Conservation (phyloP, 2,113 vertebrate species). For the Brachirus orientalis region DNA sequence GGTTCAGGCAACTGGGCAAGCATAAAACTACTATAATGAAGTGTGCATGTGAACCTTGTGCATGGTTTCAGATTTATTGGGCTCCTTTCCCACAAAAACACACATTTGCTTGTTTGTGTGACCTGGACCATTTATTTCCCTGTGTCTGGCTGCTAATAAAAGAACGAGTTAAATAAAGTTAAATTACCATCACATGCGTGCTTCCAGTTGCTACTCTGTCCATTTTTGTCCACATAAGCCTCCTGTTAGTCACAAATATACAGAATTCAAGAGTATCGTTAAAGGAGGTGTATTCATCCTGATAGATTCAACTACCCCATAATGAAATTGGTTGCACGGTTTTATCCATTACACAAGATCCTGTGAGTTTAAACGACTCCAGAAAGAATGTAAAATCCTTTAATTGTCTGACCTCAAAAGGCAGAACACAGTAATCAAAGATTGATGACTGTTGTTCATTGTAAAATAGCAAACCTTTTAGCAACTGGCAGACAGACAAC, state of each 20-base stretch:
- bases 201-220: constrained; percentile 17
- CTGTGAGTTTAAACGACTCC: neutral
- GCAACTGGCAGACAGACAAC: no score
- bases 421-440: neutral
- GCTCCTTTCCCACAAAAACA: constrained; percentile 52
- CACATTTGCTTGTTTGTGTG: constrained; percentile 42
- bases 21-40: constrained; percentile 44
- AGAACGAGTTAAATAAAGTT: constrained; percentile 39
- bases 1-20: constrained; percentile 58
- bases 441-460: no score
- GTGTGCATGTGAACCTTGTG: constrained; percentile 43
- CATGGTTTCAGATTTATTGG: constrained; percentile 48
- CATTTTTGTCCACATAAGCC: neutral
- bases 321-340: constrained; percentile 14
- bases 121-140: constrained; percentile 36
- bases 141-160: constrained; percentile 60
- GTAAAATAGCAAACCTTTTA: no score
- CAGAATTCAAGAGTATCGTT: constrained; percentile 27
- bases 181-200: constrained; percentile 1
- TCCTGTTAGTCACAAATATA: constrained; percentile 15
- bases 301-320: constrained; percentile 32
- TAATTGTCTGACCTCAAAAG: neutral
- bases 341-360: constrained; percentile 31
- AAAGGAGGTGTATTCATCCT: constrained; percentile 9
- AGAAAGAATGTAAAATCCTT: neutral